Percentiles rank a stretch among this genome's conserved stretches.
phyloP scores from a whole-genome alignment of 2,888 invertebrate genomes.

The Sthenelais limicola region DNA sequence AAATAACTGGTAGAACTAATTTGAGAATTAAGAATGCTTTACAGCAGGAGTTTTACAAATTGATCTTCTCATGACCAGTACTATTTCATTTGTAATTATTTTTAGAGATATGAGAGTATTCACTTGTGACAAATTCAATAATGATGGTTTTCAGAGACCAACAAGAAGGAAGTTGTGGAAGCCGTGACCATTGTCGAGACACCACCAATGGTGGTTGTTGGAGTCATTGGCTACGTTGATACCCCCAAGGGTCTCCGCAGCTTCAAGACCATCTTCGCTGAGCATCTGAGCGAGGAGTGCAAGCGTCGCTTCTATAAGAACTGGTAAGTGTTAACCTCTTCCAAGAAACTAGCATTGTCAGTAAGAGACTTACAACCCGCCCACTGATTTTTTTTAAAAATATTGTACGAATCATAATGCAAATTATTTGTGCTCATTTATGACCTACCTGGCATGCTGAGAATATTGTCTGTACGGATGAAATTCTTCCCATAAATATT shows the following conservation, averaged over 20 bases:
- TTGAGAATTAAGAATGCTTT: too few relatives aligned
- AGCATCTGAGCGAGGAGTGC: slow-evolving; percentile 98
- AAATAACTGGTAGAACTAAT: too few relatives aligned
- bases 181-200: slow-evolving; percentile 98
- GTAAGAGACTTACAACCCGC: too few relatives aligned
- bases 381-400: too few relatives aligned
- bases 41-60: too few relatives aligned
- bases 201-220: slow-evolving; percentile 98
- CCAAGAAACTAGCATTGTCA: too few relatives aligned
- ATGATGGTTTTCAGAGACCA: slow-evolving; percentile 83
- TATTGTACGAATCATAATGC: too few relatives aligned
- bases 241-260: slow-evolving; percentile 97
- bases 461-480: too few relatives aligned
- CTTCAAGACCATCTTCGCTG: slow-evolving; percentile 97
- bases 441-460: too few relatives aligned
- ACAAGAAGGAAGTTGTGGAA: slow-evolving; percentile 99
- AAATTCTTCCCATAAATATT: too few relatives aligned
- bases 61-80: too few relatives aligned
- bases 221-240: slow-evolving; percentile 98
- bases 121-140: background rate
- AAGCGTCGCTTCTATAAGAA: slow-evolving; percentile 99
- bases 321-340: slow-evolving; percentile 84
- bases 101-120: background rate
- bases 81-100: background rate
- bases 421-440: too few relatives aligned